A percentile compares a stretch with the other conserved stretches of the same genome.
Conservation (phyloP, 2,888 invertebrate genomes). For the Scaptomyza parva region DNA sequence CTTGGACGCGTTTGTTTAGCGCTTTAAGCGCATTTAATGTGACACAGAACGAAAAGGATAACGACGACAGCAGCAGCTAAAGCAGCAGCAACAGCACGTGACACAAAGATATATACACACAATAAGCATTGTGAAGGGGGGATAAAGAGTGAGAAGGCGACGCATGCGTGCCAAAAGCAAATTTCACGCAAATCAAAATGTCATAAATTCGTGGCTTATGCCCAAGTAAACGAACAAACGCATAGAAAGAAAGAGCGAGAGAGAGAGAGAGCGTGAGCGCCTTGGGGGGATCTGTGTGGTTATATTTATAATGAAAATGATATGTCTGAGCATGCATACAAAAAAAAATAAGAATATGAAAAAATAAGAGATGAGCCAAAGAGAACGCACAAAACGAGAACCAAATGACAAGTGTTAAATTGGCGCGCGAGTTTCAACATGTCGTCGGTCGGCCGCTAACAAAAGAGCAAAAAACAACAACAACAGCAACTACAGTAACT, state of each 20-base stretch:
- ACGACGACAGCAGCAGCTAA: constrained; percentile 66
- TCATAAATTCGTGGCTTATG: constrained; percentile 82
- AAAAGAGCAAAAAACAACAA: constrained; percentile 40
- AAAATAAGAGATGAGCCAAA: constrained; percentile 25
- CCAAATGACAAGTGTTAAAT: constrained; percentile 80
- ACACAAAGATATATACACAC: constrained; percentile 55
- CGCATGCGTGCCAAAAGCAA: constrained; percentile 82
- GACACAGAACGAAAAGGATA: constrained; percentile 80
- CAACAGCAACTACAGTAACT: constrained; percentile 18
- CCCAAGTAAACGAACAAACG: constrained; percentile 26
- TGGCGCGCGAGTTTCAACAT: constrained; percentile 77
- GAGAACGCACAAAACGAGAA: constrained; percentile 40
- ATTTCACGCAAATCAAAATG: constrained; percentile 84
- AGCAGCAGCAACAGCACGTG: constrained; percentile 63
- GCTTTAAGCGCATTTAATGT: constrained; percentile 80
- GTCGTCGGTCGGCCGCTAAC: constrained; percentile 68
- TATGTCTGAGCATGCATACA: constrained; percentile 52
- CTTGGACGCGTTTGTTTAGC: constrained; percentile 73
- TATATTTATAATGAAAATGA: constrained; percentile 79
- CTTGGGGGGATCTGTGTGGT: constrained; percentile 42
- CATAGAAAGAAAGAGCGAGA: background rate
- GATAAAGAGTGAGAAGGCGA: constrained; percentile 45
- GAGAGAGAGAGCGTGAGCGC: constrained; percentile 22
- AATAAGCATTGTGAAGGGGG: constrained; percentile 20
- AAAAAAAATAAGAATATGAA: constrained; percentile 4